phyloP scores from a whole-genome alignment of 2,888 invertebrate species.

The Protophormia terraenovae region DNA sequence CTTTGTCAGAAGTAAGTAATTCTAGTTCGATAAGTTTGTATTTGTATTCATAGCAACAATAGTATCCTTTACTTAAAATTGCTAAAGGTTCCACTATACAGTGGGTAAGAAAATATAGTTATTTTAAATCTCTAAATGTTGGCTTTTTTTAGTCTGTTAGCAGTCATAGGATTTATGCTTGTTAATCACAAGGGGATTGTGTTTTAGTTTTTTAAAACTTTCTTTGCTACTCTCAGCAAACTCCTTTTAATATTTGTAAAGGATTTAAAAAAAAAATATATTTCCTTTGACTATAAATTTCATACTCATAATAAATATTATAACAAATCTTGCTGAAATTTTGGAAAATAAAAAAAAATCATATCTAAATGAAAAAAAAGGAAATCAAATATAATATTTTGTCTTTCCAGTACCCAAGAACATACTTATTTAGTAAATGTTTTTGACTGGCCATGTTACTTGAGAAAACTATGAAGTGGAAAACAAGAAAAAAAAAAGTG shows the following conservation, averaged over 20 bases:
- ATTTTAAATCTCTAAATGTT: not conserved
- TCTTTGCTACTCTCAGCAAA: not conserved
- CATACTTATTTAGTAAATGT: not conserved
- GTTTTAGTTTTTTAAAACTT: too few relatives aligned
- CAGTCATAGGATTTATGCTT: too few relatives aligned
- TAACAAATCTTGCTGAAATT: not conserved
- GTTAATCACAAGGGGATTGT: too few relatives aligned
- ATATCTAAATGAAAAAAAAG: not conserved
- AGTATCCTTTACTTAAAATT: not conserved
- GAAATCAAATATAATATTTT: not conserved
- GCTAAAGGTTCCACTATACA: not conserved
- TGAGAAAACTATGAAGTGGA: not conserved
- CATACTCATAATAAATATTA: constrained; percentile 21
- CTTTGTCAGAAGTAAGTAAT: not conserved
- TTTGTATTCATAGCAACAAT: not conserved
- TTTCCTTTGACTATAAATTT: not conserved
- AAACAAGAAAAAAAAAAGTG: not conserved
- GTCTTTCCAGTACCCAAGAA: not conserved
- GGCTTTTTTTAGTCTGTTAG: too few relatives aligned
- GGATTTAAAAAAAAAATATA: not conserved
- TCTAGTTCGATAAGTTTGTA: not conserved
- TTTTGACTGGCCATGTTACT: constrained; percentile 35
- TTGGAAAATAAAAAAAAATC: not conserved
- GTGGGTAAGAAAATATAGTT: not conserved
- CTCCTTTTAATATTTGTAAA: not conserved